Evolutionary conservation across 2,888 invertebrate genomes (phyloP).

Genomic region (Germaria angustata): DNA sequence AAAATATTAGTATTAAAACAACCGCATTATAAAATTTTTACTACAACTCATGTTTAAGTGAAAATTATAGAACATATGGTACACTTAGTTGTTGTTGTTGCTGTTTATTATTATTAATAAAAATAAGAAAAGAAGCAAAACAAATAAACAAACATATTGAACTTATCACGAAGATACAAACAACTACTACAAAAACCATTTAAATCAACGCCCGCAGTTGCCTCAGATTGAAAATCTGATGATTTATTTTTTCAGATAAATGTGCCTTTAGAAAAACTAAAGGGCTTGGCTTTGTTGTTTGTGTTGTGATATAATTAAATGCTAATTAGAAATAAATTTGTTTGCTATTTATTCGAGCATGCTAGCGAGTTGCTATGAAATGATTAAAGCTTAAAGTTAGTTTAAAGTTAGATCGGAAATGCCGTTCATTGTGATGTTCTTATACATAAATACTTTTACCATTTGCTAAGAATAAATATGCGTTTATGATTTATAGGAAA

Average conservation of each 20-base stretch:
- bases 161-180: conserved; percentile 28
- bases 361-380: too few species aligned
- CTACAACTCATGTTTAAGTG: conserved; percentile 16
- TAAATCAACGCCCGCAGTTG: conserved; percentile 10
- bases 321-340: neutral
- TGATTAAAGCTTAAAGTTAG: too few species aligned
- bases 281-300: conserved; percentile 2
- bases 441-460: too few species aligned
- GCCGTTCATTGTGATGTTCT: neutral
- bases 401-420: neutral
- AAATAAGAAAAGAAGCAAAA: neutral
- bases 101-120: conserved; percentile 24
- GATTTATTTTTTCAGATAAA: conserved; percentile 2
- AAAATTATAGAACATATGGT: conserved; percentile 50
- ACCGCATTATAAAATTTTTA: conserved; percentile 34
- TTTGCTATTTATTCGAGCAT: conserved; percentile 7
- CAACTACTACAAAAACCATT: neutral
- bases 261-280: neutral
- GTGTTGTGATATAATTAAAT: too few species aligned
- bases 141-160: conserved; percentile 48
- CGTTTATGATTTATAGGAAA: neutral
- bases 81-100: neutral
- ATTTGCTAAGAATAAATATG: too few species aligned
- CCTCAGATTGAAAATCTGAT: neutral
- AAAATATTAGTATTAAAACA: conserved; percentile 3